Evolutionary conservation across 2,113 vertebrate species (phyloP), one percentile per base, ranked within the genome.

Genomic region (Melanerpes formicivorus): DNA sequence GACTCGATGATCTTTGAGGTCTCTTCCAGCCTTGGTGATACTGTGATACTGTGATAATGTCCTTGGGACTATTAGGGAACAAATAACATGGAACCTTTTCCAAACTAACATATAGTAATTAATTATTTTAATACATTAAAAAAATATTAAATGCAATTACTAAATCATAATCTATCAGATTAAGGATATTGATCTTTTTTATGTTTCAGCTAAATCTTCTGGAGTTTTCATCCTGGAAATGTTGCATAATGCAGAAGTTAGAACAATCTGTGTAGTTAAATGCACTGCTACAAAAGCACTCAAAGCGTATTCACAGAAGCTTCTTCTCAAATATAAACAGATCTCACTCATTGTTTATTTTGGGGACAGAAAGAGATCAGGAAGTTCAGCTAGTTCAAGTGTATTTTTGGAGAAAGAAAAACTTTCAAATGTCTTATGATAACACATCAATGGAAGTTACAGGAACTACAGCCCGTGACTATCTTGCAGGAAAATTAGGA

Each of bases 311-410:
- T 65, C 72, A 87, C 42, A 90, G 54, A 34, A 80, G 66, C 18
- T 83, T 70, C 59, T 93, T 80, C 64, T 69, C 46, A 80, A 90
- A 78, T 16, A 50, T 56, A 93, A 95, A 81, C 44, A 56, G 16
- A 72, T 59, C 42, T 11, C 60, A 25, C 17, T 88, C 60, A 0
- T 69, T 78, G 70, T 93, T 95, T 95, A 63, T 94, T 80, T 73
- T 94, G 87, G 91, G 87, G 89, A 89, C 65, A 91, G 64, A 87
- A 91, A 81, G 77, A 85, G 79, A 85, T 95, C 78, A 94, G 94
- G 87, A 96, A 96, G 87, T 95, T 92, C 76, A 78, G 18, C 58
- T 81, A 81, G 83, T 80, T 85, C 75, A 84, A 91, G 42, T 59
- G 21, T 71, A 90, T 62, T 85, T 95, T 87, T 76, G 64, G 82